Conservation (phyloP, 1,140 invertebrate species). For the Drosophila nannoptera region DNA sequence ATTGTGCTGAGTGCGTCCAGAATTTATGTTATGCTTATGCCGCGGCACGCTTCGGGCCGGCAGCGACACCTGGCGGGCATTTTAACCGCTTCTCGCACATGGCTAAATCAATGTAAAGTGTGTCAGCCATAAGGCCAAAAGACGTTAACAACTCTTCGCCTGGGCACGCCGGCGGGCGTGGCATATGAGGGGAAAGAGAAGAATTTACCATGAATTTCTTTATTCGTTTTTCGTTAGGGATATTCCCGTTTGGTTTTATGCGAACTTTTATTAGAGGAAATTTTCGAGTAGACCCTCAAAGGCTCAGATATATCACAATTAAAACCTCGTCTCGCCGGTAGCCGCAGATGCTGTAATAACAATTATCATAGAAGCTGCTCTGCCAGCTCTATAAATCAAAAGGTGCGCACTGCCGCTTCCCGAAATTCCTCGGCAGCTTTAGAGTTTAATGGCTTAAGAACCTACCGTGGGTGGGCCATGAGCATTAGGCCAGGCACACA, state of each 20-base stretch:
- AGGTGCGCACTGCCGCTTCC: not conserved
- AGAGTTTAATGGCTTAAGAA: slow-evolving; percentile 37
- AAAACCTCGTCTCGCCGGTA: slow-evolving; percentile 2
- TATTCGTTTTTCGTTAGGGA: too few relatives aligned
- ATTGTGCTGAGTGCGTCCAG: slow-evolving; percentile 33
- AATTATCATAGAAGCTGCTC: slow-evolving; percentile 7
- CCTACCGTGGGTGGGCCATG: slow-evolving; percentile 43
- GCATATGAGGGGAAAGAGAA: slow-evolving; percentile 1
- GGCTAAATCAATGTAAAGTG: slow-evolving; percentile 61
- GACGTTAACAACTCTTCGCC: slow-evolving; percentile 10
- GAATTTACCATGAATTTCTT: too few relatives aligned
- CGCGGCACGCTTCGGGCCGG: slow-evolving; percentile 45
- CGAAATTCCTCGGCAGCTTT: slow-evolving; percentile 25
- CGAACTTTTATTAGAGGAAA: too few relatives aligned
- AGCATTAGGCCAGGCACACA: slow-evolving; percentile 11
- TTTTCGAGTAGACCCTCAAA: too few relatives aligned
- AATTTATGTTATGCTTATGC: slow-evolving; percentile 44
- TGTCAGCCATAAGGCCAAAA: slow-evolving; percentile 50
- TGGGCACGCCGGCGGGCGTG: not conserved
- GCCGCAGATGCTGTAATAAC: slow-evolving; percentile 12
- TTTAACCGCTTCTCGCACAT: slow-evolving; percentile 21
- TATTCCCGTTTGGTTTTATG: too few relatives aligned
- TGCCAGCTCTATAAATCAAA: slow-evolving; percentile 20
- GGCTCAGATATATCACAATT: slow-evolving; percentile 3
- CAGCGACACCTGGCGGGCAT: slow-evolving; percentile 40